These are phyloP conservation scores for Falco novaeseelandiae DNA, from an alignment of 2,797 vertebrate species.

Conservation along the genomic window DNA sequence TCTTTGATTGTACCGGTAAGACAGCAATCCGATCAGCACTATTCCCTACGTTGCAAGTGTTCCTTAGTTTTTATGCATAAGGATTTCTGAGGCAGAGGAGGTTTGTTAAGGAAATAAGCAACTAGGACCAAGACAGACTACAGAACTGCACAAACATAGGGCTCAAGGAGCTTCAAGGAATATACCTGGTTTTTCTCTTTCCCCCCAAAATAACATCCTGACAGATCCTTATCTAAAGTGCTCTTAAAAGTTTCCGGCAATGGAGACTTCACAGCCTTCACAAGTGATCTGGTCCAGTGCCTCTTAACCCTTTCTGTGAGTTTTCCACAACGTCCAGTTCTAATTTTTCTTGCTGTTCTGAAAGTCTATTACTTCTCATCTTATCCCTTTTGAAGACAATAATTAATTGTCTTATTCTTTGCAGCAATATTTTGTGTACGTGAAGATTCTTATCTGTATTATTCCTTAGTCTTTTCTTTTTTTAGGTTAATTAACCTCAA, in stretches of 20 bases:
- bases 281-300: not conserved
- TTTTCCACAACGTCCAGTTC: not conserved
- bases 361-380: not conserved
- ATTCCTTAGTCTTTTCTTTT: not conserved
- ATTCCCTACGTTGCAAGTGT: not conserved
- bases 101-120: not conserved
- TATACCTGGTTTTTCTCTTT: not conserved
- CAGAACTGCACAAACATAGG: not conserved
- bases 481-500: not conserved
- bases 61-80: not conserved
- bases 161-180: not conserved
- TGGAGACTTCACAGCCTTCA: not conserved
- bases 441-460: not conserved
- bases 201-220: not conserved
- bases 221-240: not conserved
- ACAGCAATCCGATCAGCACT: not conserved
- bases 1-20: not conserved
- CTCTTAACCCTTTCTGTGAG: not conserved
- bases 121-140: not conserved
- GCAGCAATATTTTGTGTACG: not conserved
- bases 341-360: not conserved
- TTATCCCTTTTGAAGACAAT: not conserved
- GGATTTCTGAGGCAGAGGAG: not conserved
- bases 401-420: not conserved
- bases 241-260: not conserved